Conservation (phyloP, 2,888 invertebrate species). For the Omphaloscelis lunosa region DNA sequence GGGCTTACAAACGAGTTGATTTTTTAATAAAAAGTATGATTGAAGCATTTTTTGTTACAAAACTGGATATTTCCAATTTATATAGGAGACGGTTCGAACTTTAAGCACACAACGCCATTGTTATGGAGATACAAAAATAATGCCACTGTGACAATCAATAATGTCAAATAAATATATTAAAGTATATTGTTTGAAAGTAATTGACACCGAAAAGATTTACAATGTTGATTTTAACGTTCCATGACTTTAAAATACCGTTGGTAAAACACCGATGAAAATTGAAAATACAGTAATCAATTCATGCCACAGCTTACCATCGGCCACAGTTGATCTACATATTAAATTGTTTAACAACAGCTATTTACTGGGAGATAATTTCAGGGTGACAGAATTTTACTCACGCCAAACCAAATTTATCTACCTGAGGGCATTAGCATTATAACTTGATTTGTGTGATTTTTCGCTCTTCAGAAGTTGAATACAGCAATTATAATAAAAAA, state of each 20-base stretch:
- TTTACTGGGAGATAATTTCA: constrained; percentile 52
- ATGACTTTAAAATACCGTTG: neutral
- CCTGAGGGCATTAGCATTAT: neutral
- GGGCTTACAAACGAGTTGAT: constrained; percentile 1
- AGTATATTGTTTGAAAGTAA: neutral
- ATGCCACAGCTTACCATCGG: constrained; percentile 39
- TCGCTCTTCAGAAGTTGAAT: neutral
- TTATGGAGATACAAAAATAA: neutral
- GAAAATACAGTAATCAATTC: constrained; percentile 30
- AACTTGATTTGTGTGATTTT: neutral
- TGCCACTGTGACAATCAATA: neutral
- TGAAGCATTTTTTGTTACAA: neutral
- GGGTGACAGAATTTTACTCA: constrained; percentile 65
- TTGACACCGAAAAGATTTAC: neutral
- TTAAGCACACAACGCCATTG: neutral
- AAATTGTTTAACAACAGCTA: constrained; percentile 61
- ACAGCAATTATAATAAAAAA: too few species aligned
- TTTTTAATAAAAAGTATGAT: constrained; percentile 24
- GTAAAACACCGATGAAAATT: constrained; percentile 29
- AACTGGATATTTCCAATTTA: neutral
- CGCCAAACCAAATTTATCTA: constrained; percentile 62
- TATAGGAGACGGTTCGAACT: neutral
- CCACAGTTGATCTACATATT: constrained; percentile 53
- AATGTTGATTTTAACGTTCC: neutral
- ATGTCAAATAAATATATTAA: neutral